Percentiles rank a stretch among this genome's conserved stretches.
Evolutionary conservation across 1,140 invertebrate species (phyloP).

Genomic region (Eurytemora carolleeae): DNA sequence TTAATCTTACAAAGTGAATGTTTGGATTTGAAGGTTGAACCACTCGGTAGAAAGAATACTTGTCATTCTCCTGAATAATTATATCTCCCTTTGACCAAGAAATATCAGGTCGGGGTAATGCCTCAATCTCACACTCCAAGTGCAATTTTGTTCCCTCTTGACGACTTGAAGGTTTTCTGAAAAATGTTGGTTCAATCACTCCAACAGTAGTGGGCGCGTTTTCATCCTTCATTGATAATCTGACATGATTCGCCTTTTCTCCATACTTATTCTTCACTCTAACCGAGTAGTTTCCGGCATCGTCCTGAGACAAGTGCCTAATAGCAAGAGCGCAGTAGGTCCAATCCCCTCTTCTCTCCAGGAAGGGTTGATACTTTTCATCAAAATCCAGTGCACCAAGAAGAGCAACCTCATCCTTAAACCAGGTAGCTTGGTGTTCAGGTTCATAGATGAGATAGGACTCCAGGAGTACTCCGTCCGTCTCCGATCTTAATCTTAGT

Average conservation of each 20-base stretch:
- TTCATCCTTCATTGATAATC: slow-evolving; percentile 14
- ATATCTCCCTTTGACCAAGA: slow-evolving; percentile 2
- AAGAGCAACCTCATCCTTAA: slow-evolving; percentile 7
- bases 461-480: slow-evolving; percentile 14
- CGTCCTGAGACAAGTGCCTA: slow-evolving; percentile 11
- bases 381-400: slow-evolving; percentile 10
- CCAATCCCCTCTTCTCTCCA: slow-evolving; percentile 13
- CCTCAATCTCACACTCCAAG: slow-evolving; percentile 15
- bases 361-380: slow-evolving; percentile 14
- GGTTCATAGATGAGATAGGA: slow-evolving; percentile 15
- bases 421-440: slow-evolving; percentile 15
- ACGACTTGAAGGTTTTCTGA: slow-evolving; percentile 5
- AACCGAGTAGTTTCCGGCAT: slow-evolving; percentile 13
- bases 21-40: slow-evolving; percentile 9
- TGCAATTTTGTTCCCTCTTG: slow-evolving; percentile 15
- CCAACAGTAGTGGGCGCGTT: slow-evolving; percentile 10
- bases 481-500: slow-evolving; percentile 11
- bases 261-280: slow-evolving; percentile 12
- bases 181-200: slow-evolving; percentile 14
- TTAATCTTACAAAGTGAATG: slow-evolving; percentile 13
- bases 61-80: slow-evolving; percentile 3
- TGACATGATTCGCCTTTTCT: slow-evolving; percentile 12
- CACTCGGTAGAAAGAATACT: slow-evolving; percentile 10
- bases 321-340: slow-evolving; percentile 15
- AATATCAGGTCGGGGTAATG: slow-evolving; percentile 10